These are phyloP conservation scores for Gymnorhina tibicen DNA, from an alignment of 2,113 vertebrate genomes.

Conservation along the genomic window DNA sequence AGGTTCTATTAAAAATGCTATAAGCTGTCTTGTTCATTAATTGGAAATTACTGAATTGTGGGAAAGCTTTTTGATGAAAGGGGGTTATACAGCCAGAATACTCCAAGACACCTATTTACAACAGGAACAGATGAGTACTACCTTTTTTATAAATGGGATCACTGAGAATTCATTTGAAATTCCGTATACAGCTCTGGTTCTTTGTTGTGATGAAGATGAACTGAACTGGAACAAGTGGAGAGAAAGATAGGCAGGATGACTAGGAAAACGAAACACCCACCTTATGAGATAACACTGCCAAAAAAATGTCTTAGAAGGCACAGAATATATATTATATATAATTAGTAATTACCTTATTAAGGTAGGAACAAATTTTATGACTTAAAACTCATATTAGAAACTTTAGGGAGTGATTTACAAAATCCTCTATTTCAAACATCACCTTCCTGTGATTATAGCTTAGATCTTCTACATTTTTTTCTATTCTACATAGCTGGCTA, in stretches of 20 bases:
- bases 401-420: not conserved
- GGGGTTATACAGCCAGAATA: not conserved
- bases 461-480: not conserved
- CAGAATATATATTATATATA: not conserved
- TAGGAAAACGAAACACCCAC: not conserved
- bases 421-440: not conserved
- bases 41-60: not conserved
- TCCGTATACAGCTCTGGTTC: not conserved
- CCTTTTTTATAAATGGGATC: not conserved
- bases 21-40: not conserved
- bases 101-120: not conserved
- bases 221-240: not conserved
- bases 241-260: not conserved
- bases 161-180: not conserved
- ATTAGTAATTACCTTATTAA: not conserved
- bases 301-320: not conserved
- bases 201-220: not conserved
- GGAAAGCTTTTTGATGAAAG: not conserved
- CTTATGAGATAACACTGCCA: not conserved
- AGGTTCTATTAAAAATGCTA: not conserved
- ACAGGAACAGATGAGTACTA: not conserved
- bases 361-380: not conserved
- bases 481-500: not conserved
- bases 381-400: not conserved
- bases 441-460: not conserved